A percentile compares a stretch with the other conserved stretches of the same genome.
These are phyloP conservation scores for Egretta garzetta DNA, from an alignment of 2,113 vertebrate genomes.

Conservation along the genomic window DNA sequence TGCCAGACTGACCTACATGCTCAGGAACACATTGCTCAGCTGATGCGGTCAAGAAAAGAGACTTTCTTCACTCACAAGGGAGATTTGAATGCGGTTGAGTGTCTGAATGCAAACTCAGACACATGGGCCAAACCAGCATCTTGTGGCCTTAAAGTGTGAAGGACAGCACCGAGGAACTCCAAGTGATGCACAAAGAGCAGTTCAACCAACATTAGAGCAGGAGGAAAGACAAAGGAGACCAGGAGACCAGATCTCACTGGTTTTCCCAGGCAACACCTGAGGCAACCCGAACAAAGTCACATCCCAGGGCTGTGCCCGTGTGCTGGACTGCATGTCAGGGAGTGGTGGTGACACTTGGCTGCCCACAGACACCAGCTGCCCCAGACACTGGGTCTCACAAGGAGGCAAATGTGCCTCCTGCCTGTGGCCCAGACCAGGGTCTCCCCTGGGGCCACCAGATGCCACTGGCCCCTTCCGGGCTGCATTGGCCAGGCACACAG, in stretches of 20 bases:
- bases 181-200: background rate
- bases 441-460: background rate
- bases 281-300: background rate
- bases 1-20: background rate
- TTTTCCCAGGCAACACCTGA: background rate
- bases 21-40: background rate
- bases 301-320: background rate
- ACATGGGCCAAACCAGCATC: background rate
- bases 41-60: background rate
- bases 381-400: background rate
- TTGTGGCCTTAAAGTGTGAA: background rate
- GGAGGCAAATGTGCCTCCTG: fast-evolving
- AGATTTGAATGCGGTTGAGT: background rate
- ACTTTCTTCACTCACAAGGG: background rate
- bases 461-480: background rate
- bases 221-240: background rate
- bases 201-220: background rate
- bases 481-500: background rate
- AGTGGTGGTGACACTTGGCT: background rate
- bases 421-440: background rate
- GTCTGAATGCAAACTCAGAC: background rate
- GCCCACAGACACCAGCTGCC: background rate
- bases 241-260: background rate
- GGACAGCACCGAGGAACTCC: background rate
- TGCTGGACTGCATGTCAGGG: background rate